Evolutionary conservation across 2,113 vertebrate species (phyloP).

Genomic region (Callocephalon fimbriatum): DNA sequence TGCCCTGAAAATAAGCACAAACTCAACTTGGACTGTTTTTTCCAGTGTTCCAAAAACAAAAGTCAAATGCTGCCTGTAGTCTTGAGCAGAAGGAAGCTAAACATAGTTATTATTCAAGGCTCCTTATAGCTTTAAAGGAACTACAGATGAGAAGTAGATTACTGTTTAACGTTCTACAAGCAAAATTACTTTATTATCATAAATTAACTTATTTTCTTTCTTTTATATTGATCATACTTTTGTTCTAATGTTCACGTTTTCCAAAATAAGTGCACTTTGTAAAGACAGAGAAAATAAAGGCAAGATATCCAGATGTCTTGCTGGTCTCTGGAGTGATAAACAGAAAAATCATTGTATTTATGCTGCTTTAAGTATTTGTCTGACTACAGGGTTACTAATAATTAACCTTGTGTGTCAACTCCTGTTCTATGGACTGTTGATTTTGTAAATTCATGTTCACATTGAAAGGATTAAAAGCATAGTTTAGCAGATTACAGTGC

Average conservation of each 20-base stretch:
- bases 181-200: neutral
- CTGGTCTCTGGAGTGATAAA: constrained; percentile 14
- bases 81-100: neutral
- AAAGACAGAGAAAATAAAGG: neutral
- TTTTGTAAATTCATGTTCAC: constrained; percentile 67
- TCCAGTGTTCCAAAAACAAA: neutral
- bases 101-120: neutral
- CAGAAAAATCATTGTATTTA: constrained; percentile 17
- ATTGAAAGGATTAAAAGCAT: constrained; percentile 72
- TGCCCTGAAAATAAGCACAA: neutral
- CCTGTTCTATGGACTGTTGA: constrained; percentile 42
- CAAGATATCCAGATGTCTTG: neutral
- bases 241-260: neutral
- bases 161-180: neutral
- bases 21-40: neutral
- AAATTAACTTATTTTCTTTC: neutral
- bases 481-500: constrained; percentile 71
- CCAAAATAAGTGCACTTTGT: neutral
- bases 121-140: neutral
- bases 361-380: neutral
- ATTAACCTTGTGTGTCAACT: constrained; percentile 50
- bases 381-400: neutral
- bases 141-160: neutral
- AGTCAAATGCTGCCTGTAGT: neutral
- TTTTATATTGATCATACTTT: neutral